A percentile compares a stretch with the other conserved stretches of the same genome.
These are phyloP conservation scores for Himalopsyche kuldschensis DNA, from an alignment of 2,888 invertebrate genomes.

Conservation along the genomic window DNA sequence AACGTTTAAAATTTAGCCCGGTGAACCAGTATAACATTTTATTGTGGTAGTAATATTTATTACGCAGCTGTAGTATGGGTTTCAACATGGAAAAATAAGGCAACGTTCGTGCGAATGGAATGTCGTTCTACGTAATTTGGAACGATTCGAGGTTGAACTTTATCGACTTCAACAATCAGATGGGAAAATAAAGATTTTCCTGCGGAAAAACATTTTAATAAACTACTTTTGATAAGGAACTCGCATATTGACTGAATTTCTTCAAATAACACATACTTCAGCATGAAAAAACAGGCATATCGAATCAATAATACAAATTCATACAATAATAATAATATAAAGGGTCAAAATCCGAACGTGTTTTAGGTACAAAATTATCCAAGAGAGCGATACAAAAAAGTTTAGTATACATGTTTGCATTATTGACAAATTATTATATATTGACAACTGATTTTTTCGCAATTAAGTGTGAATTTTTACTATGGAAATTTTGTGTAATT, in stretches of 20 bases:
- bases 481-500: no score
- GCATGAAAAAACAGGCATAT: background rate
- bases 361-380: no score
- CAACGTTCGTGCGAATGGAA: background rate
- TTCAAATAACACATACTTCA: background rate
- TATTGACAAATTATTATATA: no score
- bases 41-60: no score
- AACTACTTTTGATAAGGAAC: background rate
- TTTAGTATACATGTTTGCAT: no score
- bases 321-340: background rate
- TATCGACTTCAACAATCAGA: background rate
- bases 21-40: no score
- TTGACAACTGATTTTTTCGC: no score
- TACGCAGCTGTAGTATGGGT: no score
- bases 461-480: no score
- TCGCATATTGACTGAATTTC: background rate
- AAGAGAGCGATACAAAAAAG: no score
- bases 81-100: no score
- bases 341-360: background rate
- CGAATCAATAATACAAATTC: background rate
- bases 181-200: background rate
- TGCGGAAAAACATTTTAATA: background rate
- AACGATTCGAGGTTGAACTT: background rate
- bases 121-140: background rate
- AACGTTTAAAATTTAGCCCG: no score